Evolutionary conservation across 2,888 invertebrate species (phyloP), one percentile per base, ranked within the genome.

Genomic region (Serrognathus titanus): DNA sequence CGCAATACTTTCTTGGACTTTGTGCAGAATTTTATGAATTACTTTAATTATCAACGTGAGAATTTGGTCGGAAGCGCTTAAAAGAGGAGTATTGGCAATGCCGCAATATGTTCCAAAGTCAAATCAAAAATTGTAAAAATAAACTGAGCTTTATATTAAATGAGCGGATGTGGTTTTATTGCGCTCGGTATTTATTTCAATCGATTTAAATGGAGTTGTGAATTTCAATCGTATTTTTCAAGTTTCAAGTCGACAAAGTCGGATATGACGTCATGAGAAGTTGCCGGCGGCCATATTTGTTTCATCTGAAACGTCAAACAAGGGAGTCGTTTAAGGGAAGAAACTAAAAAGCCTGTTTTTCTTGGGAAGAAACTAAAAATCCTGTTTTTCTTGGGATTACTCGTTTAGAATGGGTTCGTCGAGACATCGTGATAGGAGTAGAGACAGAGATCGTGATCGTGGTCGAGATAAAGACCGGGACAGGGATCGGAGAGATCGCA

Each of bases 341-440:
- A 20, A 20, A 4, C 3, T 20, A 20, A 20, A 20, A 20, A 4
- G 20, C 4, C 10, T 3, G 16, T 3, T 36, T 38, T 50, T 50
- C 5, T n/a, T n/a, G n/a, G n/a, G n/a, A n/a, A n/a, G n/a, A n/a
- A n/a, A n/a, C n/a, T n/a, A n/a, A n/a, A n/a, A n/a, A n/a, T n/a
- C n/a, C n/a, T n/a, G n/a, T n/a, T n/a, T n/a, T n/a, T n/a, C n/a
- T n/a, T n/a, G n/a, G n/a, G n/a, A n/a, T n/a, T n/a, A n/a, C 35
- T 40, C 2, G 11, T 45, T 45, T 7, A 43, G 53, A 57, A 83
- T 83, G 83, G 82, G 83, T 66, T 73, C 73, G 3, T 82, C 83
- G 11, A 76, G 82, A 53, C 82, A 82, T 65, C 79, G 82, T 16
- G 81, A 80, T 40, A 70, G 74, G 64, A 62, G 75, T 68, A 50